Evolutionary conservation across 2,888 invertebrate genomes (phyloP), one percentile per base, ranked within the genome.

Genomic region (Melinaea marsaeus): DNA sequence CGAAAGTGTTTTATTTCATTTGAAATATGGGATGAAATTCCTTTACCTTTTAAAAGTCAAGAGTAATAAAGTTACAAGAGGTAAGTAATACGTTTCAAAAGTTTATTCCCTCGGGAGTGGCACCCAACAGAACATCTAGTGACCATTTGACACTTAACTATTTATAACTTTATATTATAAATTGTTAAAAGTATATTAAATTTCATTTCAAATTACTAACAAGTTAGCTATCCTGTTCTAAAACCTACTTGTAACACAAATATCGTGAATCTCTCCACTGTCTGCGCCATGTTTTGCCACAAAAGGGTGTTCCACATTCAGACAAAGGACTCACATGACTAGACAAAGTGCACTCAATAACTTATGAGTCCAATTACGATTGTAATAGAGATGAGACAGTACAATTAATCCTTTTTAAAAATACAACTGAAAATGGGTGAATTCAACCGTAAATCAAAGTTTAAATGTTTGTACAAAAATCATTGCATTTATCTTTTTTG

Each of bases 291-390:
- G 51, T 57, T 37, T 51, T 13, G 61, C 47, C 55, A 61, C 57
- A 63, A 67, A 67, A 68, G 63, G 37, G 35, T 60, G 66, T 60
- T 58, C 79, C 69, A 78, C 76, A 81, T 80, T 72, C 71, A 63
- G 64, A 78, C 42, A 75, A 54, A 61, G 60, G 69, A 69, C 33
- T 71, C 69, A 72, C 75, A 69, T 73, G 69, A 73, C 72, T 75
- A 68, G 71, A 73, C 75, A 73, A 77, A 78, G 77, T 79, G 55
- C 54, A 47, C 58, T 33, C 62, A 56, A 60, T 63, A 32, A 51
- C 56, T 37, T n/a, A 42, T 51, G 51, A 48, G 13, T 32, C 51
- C 32, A 51, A 51, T 32, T 51, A 51, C 32, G 6, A 9, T 51
- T 51, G 32, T 51, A 9, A 11, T 51, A 51, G 32, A 51, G 22